Conservation (phyloP, 2,888 invertebrate genomes). For the Machimus atricapillus region DNA sequence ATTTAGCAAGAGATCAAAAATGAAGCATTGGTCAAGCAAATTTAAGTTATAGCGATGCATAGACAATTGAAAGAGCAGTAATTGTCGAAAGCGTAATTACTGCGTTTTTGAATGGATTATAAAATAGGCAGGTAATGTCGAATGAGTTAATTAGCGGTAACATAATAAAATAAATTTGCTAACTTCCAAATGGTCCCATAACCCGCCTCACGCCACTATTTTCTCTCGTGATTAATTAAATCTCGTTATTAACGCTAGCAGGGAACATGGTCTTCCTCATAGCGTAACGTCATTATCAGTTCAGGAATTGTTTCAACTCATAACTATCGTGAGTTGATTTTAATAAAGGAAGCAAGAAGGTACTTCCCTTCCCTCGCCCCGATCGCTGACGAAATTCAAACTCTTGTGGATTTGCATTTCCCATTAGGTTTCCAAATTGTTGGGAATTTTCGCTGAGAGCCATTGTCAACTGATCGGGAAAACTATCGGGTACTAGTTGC, state of each 20-base stretch:
- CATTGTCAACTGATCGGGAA: conserved; percentile 20
- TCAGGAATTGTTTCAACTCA: background rate
- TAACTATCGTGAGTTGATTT: background rate
- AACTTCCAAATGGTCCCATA: background rate
- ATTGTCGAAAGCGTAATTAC: background rate
- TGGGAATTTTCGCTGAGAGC: background rate
- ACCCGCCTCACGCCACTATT: background rate
- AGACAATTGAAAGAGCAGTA: background rate
- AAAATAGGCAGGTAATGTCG: background rate
- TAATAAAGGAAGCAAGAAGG: background rate
- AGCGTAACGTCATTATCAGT: background rate
- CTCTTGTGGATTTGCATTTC: background rate
- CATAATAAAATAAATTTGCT: background rate
- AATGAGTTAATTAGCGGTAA: background rate
- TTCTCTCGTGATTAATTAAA: conserved; percentile 7
- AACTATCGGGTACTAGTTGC: background rate
- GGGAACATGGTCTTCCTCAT: background rate
- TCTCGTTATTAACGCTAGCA: background rate
- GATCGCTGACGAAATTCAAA: background rate
- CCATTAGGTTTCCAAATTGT: conserved; percentile 3
- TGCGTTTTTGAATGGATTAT: background rate
- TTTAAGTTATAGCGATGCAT: background rate
- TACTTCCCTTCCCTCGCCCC: background rate
- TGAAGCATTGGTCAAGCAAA: background rate
- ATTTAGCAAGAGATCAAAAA: too few relatives aligned